phyloP scores from a whole-genome alignment of 1,140 invertebrate genomes.

The Dufourea novaeangliae region DNA sequence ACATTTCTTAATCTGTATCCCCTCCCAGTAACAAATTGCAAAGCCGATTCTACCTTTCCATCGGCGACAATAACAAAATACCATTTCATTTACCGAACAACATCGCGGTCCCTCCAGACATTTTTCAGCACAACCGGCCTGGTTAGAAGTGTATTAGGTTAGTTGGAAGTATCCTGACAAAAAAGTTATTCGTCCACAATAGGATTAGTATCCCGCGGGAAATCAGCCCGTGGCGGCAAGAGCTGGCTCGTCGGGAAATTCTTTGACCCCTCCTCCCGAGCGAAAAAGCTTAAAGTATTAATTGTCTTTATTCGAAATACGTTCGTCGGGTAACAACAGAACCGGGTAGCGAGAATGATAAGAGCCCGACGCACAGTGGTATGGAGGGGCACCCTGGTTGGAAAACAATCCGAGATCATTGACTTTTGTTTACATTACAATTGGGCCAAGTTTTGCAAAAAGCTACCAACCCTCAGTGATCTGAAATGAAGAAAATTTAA shows the following conservation, averaged over 20 bases:
- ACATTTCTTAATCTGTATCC: no score
- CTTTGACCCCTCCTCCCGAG: constrained; percentile 67
- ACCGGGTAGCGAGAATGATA: constrained; percentile 6
- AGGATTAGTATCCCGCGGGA: constrained; percentile 77
- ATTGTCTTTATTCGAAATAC: constrained; percentile 67
- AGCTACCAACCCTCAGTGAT: no score
- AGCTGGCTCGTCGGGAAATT: constrained; percentile 66
- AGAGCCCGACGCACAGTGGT: background rate
- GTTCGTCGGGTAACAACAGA: constrained; percentile 7
- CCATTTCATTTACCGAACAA: background rate
- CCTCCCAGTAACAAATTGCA: no score
- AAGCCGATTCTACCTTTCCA: background rate
- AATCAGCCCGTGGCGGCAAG: constrained; percentile 70
- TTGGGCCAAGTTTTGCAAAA: no score
- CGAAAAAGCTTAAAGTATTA: constrained; percentile 76
- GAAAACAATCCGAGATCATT: no score
- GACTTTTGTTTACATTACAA: no score
- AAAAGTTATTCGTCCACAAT: constrained; percentile 75
- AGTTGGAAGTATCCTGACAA: constrained; percentile 56
- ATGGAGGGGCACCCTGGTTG: no score
- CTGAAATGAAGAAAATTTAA: no score
- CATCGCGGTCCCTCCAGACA: background rate
- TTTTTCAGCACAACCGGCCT: constrained; percentile 14
- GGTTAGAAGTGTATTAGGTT: constrained; percentile 40
- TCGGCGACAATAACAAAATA: background rate